Evolutionary conservation across 2,797 vertebrate species (phyloP), one percentile per base, ranked within the genome.

Genomic region (Coendou prehensilis): DNA sequence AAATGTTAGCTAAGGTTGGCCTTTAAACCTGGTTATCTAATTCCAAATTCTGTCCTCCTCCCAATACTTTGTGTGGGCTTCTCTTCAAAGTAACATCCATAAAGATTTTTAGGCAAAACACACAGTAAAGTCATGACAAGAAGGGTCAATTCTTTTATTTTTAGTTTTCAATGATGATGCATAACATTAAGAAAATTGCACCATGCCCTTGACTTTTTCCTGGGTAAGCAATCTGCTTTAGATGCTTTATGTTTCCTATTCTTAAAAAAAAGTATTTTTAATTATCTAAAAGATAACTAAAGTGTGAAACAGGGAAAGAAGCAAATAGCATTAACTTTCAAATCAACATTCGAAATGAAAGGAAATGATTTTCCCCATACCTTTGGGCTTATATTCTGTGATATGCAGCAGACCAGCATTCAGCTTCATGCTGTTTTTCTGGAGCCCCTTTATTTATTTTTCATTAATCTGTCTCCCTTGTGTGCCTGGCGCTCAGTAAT

Each of bases 401-500:
- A 47, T 57, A 93, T 0, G 2, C 79, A 56, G 30, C 30, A 80
- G 67, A 82, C 52, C 87, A 89, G 20, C 71, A 52, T 93, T 96
- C 82, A 50, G 67, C 57, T 50, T 86, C 10, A 0, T 80, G 14
- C 50, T 69, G 79, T 89, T 94, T 97, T 93, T 92, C 90, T 80
- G 81, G 71, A 30, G 28, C 45, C 71, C 81, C 71, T 97, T 94
- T 98, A 97, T 97, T 97, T 96, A 89, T 97, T 98, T 97, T 95
- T 96, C 96, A 93, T 94, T 97, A 89, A 89, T 97, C 97, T 96
- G 41, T 79, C 95, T 97, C 84, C 94, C 96, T 95, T 83, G 84
- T 98, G 97, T 97, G 78, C 88, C 87, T 87, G 26, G 52, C 5
- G 56, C 84, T 97, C 87, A 97, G 95, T 93, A 97, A 96, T 30